Percentiles rank a stretch among this genome's conserved stretches.
These are phyloP conservation scores for Geophilus truncorum DNA, from an alignment of 2,888 invertebrate species.

Conservation along the genomic window DNA sequence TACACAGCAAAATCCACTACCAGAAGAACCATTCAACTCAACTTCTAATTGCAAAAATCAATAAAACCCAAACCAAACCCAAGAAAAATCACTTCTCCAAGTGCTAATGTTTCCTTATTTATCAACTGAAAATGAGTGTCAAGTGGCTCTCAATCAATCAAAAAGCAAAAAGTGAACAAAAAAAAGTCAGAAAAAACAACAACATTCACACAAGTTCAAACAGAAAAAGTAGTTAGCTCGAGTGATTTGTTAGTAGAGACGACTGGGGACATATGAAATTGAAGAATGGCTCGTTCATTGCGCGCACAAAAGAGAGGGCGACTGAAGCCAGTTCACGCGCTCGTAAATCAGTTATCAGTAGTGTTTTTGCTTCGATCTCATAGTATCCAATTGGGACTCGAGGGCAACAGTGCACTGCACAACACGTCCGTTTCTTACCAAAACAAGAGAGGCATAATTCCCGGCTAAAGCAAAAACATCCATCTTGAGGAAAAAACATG, in stretches of 20 bases:
- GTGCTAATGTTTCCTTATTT: not conserved
- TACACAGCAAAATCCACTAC: too few relatives aligned
- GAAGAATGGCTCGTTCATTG: conserved; percentile 9
- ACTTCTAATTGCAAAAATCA: not conserved
- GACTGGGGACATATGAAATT: conserved; percentile 11
- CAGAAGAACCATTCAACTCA: too few relatives aligned
- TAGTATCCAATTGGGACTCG: not conserved
- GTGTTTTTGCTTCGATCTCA: not conserved
- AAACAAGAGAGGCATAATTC: not conserved
- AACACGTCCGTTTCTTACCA: not conserved
- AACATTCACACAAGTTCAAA: not conserved
- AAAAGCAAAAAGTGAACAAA: not conserved
- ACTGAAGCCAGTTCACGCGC: not conserved
- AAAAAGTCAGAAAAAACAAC: not conserved
- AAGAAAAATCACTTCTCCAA: too few relatives aligned
- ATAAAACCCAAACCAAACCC: not conserved
- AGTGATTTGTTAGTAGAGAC: not conserved
- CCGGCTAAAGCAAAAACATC: not conserved
- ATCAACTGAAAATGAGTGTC: not conserved
- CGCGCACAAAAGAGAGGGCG: not conserved
- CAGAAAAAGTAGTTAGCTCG: not conserved
- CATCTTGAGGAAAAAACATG: not conserved
- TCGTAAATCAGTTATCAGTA: conserved; percentile 15
- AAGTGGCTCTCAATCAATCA: not conserved
- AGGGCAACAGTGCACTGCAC: not conserved